phyloP scores from a whole-genome alignment of 2,797 vertebrate genomes.

The Leontocebus nigricollis region DNA sequence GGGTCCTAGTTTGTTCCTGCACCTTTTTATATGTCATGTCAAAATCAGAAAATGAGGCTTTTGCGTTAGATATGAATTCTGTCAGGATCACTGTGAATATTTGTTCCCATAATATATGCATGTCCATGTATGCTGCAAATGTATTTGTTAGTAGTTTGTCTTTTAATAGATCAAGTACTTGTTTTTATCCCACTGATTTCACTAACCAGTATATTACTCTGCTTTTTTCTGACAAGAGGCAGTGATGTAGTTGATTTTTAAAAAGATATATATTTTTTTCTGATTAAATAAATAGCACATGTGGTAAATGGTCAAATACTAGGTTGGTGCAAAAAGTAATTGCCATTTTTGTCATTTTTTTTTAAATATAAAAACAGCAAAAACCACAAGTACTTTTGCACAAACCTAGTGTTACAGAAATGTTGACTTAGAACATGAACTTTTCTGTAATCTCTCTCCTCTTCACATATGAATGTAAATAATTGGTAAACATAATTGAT shows the following conservation, averaged over 20 bases:
- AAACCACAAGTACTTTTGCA: not conserved
- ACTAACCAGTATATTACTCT: not conserved
- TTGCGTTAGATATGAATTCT: not conserved
- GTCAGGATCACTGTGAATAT: not conserved
- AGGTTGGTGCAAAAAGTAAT: not conserved
- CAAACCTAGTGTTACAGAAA: not conserved
- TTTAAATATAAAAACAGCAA: not conserved
- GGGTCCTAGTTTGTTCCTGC: not conserved
- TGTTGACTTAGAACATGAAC: not conserved
- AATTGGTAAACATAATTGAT: not conserved
- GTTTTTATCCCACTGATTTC: not conserved
- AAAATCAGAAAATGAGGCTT: not conserved
- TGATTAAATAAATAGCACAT: not conserved
- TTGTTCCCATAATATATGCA: not conserved
- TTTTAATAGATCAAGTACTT: not conserved
- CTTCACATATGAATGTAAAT: not conserved
- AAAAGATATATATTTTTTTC: not conserved
- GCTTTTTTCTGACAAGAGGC: not conserved
- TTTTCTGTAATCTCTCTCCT: not conserved
- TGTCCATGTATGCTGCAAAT: not conserved
- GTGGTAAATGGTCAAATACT: not conserved
- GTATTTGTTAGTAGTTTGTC: not conserved
- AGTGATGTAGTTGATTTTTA: not conserved
- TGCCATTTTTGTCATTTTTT: not conserved
- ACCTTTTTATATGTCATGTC: not conserved